Evolutionary conservation across 2,888 invertebrate genomes (phyloP).

Genomic region (Drosophila bunnanda): DNA sequence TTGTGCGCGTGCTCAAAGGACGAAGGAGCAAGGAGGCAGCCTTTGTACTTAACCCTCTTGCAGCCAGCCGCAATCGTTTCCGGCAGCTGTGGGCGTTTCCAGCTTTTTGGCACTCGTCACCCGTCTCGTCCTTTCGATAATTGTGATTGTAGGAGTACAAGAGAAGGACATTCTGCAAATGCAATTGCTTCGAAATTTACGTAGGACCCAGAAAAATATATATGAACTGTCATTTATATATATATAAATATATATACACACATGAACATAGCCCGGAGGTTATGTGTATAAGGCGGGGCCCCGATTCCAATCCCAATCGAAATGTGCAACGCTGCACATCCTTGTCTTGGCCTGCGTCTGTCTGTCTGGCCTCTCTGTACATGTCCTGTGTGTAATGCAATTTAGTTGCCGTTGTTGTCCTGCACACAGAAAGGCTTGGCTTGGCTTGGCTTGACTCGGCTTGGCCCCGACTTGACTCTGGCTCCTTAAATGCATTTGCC

Average conservation of each 20-base stretch:
- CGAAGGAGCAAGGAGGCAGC: conserved; percentile 17
- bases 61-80: conserved; percentile 55
- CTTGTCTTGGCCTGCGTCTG: conserved; percentile 48
- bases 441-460: not conserved
- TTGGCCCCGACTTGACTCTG: conserved; percentile 17
- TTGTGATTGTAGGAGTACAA: conserved; percentile 52
- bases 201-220: conserved; percentile 49
- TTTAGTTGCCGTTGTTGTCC: conserved; percentile 75
- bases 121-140: conserved; percentile 28
- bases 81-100: conserved; percentile 81
- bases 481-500: conserved; percentile 80
- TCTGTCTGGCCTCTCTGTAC: conserved; percentile 15
- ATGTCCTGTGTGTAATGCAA: conserved; percentile 68
- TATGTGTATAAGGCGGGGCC: conserved; percentile 41
- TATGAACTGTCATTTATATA: conserved; percentile 51
- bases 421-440: conserved; percentile 31
- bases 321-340: conserved; percentile 77
- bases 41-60: conserved; percentile 59
- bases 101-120: conserved; percentile 62
- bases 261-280: not conserved
- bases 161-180: conserved; percentile 51
- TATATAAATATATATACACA: not conserved
- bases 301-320: conserved; percentile 62
- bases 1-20: conserved; percentile 38
- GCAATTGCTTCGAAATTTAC: conserved; percentile 60